Evolutionary conservation across 2,888 invertebrate species (phyloP).

Genomic region (Tenodera sinensis): DNA sequence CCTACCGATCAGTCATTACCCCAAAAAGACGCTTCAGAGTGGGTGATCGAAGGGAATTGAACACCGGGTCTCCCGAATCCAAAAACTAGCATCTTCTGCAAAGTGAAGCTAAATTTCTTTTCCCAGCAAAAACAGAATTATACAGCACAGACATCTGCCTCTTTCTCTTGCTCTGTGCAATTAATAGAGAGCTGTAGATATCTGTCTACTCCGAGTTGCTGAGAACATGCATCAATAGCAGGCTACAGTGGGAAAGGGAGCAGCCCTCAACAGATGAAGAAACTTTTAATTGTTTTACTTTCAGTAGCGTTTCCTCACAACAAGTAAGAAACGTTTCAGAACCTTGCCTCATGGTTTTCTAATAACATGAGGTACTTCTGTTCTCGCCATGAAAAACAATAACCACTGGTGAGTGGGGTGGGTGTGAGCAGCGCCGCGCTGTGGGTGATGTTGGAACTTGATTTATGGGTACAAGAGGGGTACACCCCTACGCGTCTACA

Average conservation of each 20-base stretch:
- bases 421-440: background rate
- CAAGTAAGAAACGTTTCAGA: background rate
- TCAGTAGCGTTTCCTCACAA: background rate
- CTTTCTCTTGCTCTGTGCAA: too few species aligned
- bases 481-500: background rate
- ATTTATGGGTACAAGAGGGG: background rate
- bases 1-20: too few species aligned
- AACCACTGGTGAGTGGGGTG: background rate
- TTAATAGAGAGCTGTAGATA: too few species aligned
- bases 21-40: too few species aligned
- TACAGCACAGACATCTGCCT: too few species aligned
- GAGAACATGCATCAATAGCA: background rate
- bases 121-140: too few species aligned
- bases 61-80: too few species aligned
- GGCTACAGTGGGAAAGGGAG: background rate
- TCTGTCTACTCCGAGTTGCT: too few species aligned
- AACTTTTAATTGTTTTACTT: background rate
- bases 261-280: background rate
- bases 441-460: background rate
- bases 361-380: background rate
- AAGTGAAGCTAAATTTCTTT: too few species aligned
- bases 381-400: background rate
- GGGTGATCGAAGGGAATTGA: too few species aligned
- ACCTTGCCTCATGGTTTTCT: background rate
- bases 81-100: too few species aligned